Evolutionary conservation across 2,888 invertebrate genomes (phyloP).

Genomic region (Dryococelus australis): DNA sequence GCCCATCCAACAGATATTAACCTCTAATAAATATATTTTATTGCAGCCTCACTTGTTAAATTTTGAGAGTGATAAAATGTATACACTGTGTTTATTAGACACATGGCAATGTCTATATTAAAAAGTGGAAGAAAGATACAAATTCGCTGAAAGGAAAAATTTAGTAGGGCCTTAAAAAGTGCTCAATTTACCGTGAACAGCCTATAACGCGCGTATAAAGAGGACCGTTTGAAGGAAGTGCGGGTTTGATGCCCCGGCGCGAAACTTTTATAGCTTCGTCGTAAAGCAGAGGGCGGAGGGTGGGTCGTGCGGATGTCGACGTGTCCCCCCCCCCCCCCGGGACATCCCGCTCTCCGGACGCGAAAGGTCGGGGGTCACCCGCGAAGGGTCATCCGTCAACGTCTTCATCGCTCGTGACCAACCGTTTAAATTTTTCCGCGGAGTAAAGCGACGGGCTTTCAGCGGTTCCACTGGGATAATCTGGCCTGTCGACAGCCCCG

Average conservation of each 20-base stretch:
- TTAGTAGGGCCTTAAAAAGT: too few species aligned
- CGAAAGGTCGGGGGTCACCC: neutral
- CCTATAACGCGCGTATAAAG: too few species aligned
- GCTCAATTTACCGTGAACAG: too few species aligned
- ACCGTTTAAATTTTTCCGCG: conserved; percentile 16
- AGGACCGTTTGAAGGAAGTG: neutral
- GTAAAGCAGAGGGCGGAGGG: neutral
- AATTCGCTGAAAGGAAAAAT: too few species aligned
- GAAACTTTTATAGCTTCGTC: neutral
- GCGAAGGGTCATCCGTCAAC: neutral
- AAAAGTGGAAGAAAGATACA: too few species aligned
- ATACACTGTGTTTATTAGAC: too few species aligned
- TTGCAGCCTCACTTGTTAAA: too few species aligned
- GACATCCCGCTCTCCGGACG: neutral
- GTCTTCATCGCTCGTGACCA: neutral
- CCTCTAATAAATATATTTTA: too few species aligned
- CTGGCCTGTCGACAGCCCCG: neutral
- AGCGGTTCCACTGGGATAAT: neutral
- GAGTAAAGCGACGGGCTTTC: neutral
- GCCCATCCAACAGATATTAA: too few species aligned
- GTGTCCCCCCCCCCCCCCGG: too few species aligned
- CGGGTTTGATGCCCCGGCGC: neutral
- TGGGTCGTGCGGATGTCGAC: neutral
- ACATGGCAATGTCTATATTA: too few species aligned
- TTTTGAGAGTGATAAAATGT: too few species aligned